Conservation (phyloP, 2,888 invertebrate genomes). For the Ophraella communa region DNA sequence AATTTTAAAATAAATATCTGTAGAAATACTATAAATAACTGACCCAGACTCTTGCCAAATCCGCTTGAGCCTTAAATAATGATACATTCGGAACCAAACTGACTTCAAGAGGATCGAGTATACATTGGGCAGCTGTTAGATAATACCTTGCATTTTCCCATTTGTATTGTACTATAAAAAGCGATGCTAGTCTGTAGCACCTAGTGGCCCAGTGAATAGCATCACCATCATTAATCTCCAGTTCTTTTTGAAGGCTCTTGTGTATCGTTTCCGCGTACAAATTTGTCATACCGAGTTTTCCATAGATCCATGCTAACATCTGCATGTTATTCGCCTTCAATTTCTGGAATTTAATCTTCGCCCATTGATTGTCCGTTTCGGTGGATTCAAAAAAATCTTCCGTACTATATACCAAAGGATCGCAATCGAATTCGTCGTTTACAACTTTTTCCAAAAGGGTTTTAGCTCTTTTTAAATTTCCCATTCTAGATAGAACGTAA, state of each 20-base stretch:
- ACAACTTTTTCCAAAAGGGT: slow-evolving; percentile 64
- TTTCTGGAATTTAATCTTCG: slow-evolving; percentile 58
- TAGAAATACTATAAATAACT: neutral
- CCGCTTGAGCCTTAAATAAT: slow-evolving; percentile 50
- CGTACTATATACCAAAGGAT: slow-evolving; percentile 54
- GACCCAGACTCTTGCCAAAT: slow-evolving; percentile 67
- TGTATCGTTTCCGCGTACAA: slow-evolving; percentile 66
- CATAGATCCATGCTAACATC: slow-evolving; percentile 68
- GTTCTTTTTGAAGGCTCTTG: slow-evolving; percentile 64
- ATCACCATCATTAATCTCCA: slow-evolving; percentile 66
- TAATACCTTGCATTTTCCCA: slow-evolving; percentile 66
- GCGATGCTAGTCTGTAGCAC: slow-evolving; percentile 61
- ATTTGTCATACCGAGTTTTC: slow-evolving; percentile 63
- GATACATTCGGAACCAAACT: slow-evolving; percentile 52
- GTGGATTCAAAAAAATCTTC: slow-evolving; percentile 63
- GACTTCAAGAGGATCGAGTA: slow-evolving; percentile 65
- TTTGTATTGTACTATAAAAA: slow-evolving; percentile 61
- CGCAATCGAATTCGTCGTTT: slow-evolving; percentile 41
- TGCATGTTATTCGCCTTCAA: slow-evolving; percentile 68
- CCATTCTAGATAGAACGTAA: slow-evolving; percentile 64
- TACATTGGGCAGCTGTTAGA: slow-evolving; percentile 67
- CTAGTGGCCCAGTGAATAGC: slow-evolving; percentile 66
- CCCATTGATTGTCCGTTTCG: slow-evolving; percentile 50
- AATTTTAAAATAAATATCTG: too few species aligned
- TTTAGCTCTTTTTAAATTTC: slow-evolving; percentile 60